Evolutionary conservation across 2,888 invertebrate species (phyloP), one percentile per base, ranked within the genome.

Genomic region (Caenorhabditis imperialis): DNA sequence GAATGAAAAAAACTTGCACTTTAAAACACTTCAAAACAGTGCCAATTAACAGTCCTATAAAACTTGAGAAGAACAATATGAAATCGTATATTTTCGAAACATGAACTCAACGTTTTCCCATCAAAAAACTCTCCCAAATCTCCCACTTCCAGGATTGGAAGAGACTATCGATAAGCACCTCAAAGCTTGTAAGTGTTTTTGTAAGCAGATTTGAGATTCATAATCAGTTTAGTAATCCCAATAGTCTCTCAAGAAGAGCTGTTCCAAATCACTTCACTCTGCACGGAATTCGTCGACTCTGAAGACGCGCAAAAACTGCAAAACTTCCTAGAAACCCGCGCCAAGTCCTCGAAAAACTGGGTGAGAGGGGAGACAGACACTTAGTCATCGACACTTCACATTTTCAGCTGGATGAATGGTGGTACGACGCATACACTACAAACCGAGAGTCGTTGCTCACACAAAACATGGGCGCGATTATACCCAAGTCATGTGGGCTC

Each of bases 331-430:
- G 58, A 72, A 18, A 57, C 47, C 7, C 61, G 63, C 37, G 60
- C 77, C 1, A 38, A 14, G 14, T 50, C 65, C 8, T 48, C 58
- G 18, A 75, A 61, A 42, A 83, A 81, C 37, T 83, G 83, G 83
- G 83, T 83, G 12, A 25, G 57, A n/a, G n/a, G n/a, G n/a, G n/a
- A n/a, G n/a, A n/a, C n/a, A n/a, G n/a, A n/a, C n/a, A n/a, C n/a
- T n/a, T n/a, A n/a, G n/a, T n/a, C n/a, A n/a, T n/a, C n/a, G n/a
- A n/a, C n/a, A n/a, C n/a, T 48, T 70, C 6, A 30, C 10, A 7
- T 7, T 30, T 76, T 58, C 60, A 84, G 84, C 62, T 84, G 7
- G 81, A 81, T 48, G 79, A 81, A n/a, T 84, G 81, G 82, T 84
- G 84, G 84, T 82, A 84, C 51, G 84, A 84, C 47, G 84, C 79